Percentiles rank a stretch among this genome's conserved stretches.
These are phyloP conservation scores for Pristis pectinata DNA, from an alignment of 2,797 vertebrate genomes.

Conservation along the genomic window DNA sequence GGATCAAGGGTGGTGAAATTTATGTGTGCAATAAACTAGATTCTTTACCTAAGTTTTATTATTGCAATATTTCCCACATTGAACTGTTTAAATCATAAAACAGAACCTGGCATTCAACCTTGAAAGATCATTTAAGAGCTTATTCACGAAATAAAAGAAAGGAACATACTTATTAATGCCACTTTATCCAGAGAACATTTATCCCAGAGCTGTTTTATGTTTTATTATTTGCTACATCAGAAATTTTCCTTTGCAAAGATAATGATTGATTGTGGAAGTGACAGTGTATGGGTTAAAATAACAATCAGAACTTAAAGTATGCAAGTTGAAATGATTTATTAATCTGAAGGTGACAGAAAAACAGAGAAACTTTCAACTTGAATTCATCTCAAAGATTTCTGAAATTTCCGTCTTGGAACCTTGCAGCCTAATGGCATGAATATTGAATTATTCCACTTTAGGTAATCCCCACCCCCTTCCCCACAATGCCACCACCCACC, in stretches of 20 bases:
- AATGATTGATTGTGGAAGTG: background rate
- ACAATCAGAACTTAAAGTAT: background rate
- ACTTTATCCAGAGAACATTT: background rate
- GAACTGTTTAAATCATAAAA: background rate
- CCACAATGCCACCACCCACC: too few relatives aligned
- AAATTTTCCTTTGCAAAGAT: background rate
- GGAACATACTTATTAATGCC: background rate
- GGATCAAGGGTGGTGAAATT: background rate
- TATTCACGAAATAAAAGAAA: background rate
- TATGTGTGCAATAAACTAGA: background rate
- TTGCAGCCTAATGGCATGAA: too few relatives aligned
- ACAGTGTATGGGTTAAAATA: background rate
- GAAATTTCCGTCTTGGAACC: too few relatives aligned
- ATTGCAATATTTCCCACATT: background rate
- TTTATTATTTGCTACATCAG: background rate
- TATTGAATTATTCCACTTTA: too few relatives aligned
- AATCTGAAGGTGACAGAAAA: background rate
- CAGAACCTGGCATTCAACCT: background rate
- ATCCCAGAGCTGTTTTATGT: background rate
- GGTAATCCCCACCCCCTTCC: too few relatives aligned
- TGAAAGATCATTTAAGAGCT: background rate
- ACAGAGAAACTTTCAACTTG: background rate
- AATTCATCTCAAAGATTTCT: background rate
- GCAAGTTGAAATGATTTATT: background rate
- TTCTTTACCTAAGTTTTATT: slow-evolving; percentile 23